Conservation (phyloP, 2,888 invertebrate species). For the Acrobasis suavella region DNA sequence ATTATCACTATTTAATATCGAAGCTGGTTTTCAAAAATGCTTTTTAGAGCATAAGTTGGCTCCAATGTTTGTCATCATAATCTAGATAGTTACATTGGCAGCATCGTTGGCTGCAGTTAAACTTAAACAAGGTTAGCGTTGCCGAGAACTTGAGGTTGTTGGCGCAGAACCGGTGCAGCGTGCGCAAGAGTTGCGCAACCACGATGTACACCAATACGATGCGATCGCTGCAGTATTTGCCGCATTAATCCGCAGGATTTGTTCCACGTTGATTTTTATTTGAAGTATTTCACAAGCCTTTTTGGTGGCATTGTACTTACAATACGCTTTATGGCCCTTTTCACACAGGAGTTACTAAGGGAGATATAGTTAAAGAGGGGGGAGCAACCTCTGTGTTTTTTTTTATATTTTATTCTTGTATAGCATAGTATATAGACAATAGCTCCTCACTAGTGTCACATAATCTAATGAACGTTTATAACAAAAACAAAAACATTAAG, state of each 20-base stretch:
- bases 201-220: constrained; percentile 12
- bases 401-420: no score
- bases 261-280: not conserved
- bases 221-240: not conserved
- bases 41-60: not conserved
- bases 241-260: not conserved
- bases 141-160: constrained; percentile 71
- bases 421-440: no score
- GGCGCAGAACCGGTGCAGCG: constrained; percentile 49
- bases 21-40: not conserved
- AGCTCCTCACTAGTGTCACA: no score
- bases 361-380: no score
- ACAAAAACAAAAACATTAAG: no score
- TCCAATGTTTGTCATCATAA: not conserved
- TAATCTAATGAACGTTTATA: no score
- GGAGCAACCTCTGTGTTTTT: no score
- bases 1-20: no score
- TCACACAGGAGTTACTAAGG: no score
- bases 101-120: constrained; percentile 26
- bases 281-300: no score
- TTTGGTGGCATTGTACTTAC: no score
- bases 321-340: no score
- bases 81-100: constrained; percentile 15
- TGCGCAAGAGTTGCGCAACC: constrained; percentile 64
- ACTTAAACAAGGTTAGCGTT: constrained; percentile 67